phyloP scores from a whole-genome alignment of 2,888 invertebrate genomes.

The Atethmia centrago region DNA sequence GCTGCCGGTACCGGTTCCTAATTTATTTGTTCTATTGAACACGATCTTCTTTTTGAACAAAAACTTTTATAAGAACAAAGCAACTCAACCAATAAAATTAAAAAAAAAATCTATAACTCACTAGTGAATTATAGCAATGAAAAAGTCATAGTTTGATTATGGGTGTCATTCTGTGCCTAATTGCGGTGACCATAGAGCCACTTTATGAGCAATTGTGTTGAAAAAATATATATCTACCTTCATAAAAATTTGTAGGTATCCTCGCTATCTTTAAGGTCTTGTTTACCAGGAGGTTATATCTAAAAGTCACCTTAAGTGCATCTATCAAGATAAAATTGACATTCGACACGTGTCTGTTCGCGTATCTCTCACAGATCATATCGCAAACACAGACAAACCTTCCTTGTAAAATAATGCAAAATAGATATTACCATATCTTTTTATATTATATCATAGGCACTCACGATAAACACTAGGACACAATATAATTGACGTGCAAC shows the following conservation, averaged over 20 bases:
- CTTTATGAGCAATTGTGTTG: too few relatives aligned
- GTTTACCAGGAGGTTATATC: background rate
- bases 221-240: background rate
- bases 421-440: background rate
- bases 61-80: too few relatives aligned
- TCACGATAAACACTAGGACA: background rate
- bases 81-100: too few relatives aligned
- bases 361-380: background rate
- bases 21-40: too few relatives aligned
- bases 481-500: background rate
- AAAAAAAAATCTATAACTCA: too few relatives aligned
- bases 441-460: background rate
- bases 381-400: background rate
- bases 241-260: background rate
- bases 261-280: background rate
- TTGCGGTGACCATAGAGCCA: too few relatives aligned
- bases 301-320: background rate
- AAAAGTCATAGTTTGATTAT: too few relatives aligned
- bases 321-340: background rate
- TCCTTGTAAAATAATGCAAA: background rate
- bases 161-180: too few relatives aligned
- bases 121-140: too few relatives aligned
- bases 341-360: background rate
- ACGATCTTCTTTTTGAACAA: too few relatives aligned
- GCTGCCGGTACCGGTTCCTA: too few relatives aligned